Base-by-base conservation (phyloP, 2,113 vertebrate genomes). In the Microtus pennsylvanicus region DNA sequence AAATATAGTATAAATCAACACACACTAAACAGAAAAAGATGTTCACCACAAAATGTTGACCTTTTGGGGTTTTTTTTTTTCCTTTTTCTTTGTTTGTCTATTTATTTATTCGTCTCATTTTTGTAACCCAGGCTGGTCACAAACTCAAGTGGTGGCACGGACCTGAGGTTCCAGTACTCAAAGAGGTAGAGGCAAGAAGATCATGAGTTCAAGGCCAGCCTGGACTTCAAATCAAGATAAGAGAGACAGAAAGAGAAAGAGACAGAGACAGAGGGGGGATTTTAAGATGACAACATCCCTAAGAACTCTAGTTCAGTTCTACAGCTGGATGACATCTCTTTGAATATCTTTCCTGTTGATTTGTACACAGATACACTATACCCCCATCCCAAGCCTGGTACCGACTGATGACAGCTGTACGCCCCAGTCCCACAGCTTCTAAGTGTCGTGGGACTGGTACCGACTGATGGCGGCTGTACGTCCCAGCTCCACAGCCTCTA, bases 271-370 rank as follows among this genome's bases (percentile, higher is more conserved):
- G 75, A 42, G 72, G 42, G 70, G 38, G 38, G 24, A 85, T 94
- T 83, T 95, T 88, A 92, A 77, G 33, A 92, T 90, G n/a, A 81
- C 50, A 91, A 61, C 14, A 55, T 94, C 16, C 24, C 82, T 12
- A 38, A 93, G 76, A 58, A 6, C 65, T 77, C 4, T 42, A 65
- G 78, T 67, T 47, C 6, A 82, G 22, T 89, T 94, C 33, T 90
- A 21, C 28, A 88, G 75, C 50, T 87, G 26, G 55, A 93, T 47
- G 28, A 38, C 9, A 93, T 24, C 17, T 67, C 35, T 72, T 95
- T 78, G 83, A 76, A 86, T 33, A 42, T 33, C 80, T 87, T 92
- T 87, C 89, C 81, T 58, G 12, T 82, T 86, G 63, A 45, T 87
- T 89, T 82, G 28, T 91, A 86, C 52, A 55, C 8, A 87, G 45